Conservation (phyloP, 2,113 vertebrate species). For the Talpa occidentalis region DNA sequence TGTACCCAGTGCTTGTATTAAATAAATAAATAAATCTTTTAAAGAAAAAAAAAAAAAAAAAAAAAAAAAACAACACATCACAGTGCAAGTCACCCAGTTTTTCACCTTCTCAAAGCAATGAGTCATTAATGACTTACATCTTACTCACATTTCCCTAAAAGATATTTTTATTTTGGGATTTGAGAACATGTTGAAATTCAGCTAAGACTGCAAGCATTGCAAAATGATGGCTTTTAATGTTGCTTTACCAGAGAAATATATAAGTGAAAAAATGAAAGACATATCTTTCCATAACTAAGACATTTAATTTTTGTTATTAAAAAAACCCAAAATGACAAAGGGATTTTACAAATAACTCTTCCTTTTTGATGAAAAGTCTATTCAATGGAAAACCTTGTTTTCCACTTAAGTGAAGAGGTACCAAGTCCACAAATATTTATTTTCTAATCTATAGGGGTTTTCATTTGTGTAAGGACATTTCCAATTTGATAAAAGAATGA, state of each 20-base stretch:
- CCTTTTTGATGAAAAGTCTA: neutral
- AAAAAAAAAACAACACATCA: conserved; percentile 53
- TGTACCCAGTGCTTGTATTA: too few relatives aligned
- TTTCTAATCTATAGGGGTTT: neutral
- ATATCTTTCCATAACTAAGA: neutral
- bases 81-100: conserved; percentile 68
- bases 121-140: conserved; percentile 85
- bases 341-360: neutral
- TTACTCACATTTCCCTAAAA: conserved; percentile 88
- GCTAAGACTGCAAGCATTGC: conserved; percentile 85
- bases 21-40: too few relatives aligned
- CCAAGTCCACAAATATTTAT: neutral
- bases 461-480: neutral
- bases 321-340: conserved; percentile 20
- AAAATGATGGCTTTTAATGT: conserved; percentile 61
- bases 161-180: conserved; percentile 85
- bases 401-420: conserved; percentile 4
- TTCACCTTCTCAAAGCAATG: conserved; percentile 83
- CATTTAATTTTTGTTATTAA: conserved; percentile 45
- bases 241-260: conserved; percentile 50
- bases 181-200: conserved; percentile 85
- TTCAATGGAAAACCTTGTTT: neutral
- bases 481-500: conserved; percentile 14
- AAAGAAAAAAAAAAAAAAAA: too few relatives aligned
- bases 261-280: conserved; percentile 13